Percentiles rank a stretch among this genome's conserved stretches.
phyloP scores from a whole-genome alignment of 2,113 vertebrate species.

The Macheiramphus alcinus region DNA sequence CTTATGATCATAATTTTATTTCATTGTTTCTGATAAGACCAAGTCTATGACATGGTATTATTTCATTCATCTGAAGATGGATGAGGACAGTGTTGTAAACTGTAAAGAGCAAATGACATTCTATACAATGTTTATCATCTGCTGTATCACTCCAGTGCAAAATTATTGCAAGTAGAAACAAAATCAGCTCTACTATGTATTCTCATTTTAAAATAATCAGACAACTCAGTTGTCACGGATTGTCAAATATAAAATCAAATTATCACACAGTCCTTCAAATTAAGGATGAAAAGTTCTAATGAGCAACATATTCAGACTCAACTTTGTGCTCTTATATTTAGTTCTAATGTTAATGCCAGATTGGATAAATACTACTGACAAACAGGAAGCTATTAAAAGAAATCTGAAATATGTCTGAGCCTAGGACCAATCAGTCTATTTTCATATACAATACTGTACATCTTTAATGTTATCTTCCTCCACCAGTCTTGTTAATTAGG shows the following conservation, averaged over 20 bases:
- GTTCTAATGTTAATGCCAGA: neutral
- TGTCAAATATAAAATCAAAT: neutral
- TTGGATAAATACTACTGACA: neutral
- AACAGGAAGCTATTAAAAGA: neutral
- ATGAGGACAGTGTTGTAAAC: neutral
- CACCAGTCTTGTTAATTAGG: neutral
- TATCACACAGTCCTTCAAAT: neutral
- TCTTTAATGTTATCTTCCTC: conserved; percentile 7
- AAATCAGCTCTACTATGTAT: neutral
- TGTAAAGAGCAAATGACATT: neutral
- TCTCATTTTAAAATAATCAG: neutral
- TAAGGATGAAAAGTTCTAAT: neutral
- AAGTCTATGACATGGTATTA: neutral
- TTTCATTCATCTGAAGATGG: neutral
- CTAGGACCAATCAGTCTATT: neutral
- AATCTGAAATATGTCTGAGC: neutral
- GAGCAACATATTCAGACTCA: neutral
- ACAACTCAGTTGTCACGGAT: neutral
- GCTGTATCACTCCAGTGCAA: neutral
- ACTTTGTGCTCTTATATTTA: neutral
- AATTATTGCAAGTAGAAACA: neutral
- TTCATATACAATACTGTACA: neutral
- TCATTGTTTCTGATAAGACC: neutral
- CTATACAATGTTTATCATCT: neutral
- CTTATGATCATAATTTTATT: neutral